Evolutionary conservation across 2,888 invertebrate genomes (phyloP).

Genomic region (Diogma glabrata): DNA sequence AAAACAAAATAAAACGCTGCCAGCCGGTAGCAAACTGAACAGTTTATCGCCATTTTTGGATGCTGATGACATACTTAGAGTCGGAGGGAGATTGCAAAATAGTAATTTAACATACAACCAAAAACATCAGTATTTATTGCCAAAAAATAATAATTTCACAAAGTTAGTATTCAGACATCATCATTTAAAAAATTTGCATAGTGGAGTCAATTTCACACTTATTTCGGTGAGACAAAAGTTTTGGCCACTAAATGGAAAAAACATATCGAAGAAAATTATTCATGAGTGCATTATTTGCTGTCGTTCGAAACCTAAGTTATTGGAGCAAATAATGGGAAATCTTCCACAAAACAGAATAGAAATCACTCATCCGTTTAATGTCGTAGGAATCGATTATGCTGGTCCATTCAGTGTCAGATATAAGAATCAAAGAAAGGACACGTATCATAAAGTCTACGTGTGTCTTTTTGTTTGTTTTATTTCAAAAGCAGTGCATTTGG

Average conservation of each 20-base stretch:
- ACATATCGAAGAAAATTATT: not conserved
- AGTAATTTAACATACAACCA: conserved; percentile 8
- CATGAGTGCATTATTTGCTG: not conserved
- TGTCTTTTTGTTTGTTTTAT: conserved; percentile 13
- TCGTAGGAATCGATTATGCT: conserved; percentile 16
- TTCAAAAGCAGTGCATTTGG: conserved; percentile 13
- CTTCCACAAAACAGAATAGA: conserved; percentile 10
- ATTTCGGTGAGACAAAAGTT: not conserved
- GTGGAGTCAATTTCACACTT: too few relatives aligned
- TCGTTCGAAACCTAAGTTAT: not conserved
- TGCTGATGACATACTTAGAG: conserved; percentile 1
- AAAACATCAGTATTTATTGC: conserved; percentile 4
- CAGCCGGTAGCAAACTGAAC: conserved; percentile 3
- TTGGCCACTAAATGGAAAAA: conserved; percentile 6
- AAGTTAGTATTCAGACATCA: conserved; percentile 4
- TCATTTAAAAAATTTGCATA: conserved; percentile 10
- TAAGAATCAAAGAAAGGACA: not conserved
- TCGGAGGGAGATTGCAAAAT: conserved; percentile 12
- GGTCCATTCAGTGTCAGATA: conserved; percentile 5
- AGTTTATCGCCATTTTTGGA: conserved; percentile 10
- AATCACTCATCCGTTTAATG: conserved; percentile 13
- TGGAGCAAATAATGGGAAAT: conserved; percentile 10
- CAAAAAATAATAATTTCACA: conserved; percentile 5
- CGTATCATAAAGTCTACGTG: conserved; percentile 12
- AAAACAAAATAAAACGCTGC: not conserved